These are phyloP conservation scores for Drosophila merina DNA, from an alignment of 2,888 invertebrate genomes.

Conservation along the genomic window DNA sequence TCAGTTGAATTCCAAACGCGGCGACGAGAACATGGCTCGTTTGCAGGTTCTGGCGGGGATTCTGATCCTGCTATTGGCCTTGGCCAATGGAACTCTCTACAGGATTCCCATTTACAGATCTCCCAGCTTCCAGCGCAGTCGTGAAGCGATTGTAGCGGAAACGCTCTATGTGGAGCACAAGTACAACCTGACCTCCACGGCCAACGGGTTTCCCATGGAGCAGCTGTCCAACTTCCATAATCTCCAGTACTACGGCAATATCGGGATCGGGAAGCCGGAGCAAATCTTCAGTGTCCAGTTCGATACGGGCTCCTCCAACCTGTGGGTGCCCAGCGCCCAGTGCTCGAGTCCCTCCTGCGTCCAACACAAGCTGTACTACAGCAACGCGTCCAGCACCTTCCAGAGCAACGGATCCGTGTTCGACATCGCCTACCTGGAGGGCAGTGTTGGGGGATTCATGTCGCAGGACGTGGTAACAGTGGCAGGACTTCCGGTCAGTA, in stretches of 20 bases:
- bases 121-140: conserved; percentile 21
- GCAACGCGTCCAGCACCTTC: conserved; percentile 91
- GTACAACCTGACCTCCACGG: conserved; percentile 31
- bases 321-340: conserved; percentile 98
- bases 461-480: conserved; percentile 92
- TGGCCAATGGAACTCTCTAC: background rate
- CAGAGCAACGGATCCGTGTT: conserved; percentile 94
- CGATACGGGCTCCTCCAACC: conserved; percentile 98
- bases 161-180: conserved; percentile 43
- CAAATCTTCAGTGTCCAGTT: conserved; percentile 97
- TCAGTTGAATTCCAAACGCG: conserved; percentile 14
- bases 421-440: conserved; percentile 95
- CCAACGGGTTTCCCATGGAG: conserved; percentile 82
- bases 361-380: conserved; percentile 97
- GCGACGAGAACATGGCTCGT: conserved; percentile 11
- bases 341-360: conserved; percentile 95
- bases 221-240: conserved; percentile 93
- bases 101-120: conserved; percentile 23
- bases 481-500: conserved; percentile 88
- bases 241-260: conserved; percentile 97
- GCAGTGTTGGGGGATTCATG: conserved; percentile 96
- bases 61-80: conserved; percentile 2
- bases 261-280: conserved; percentile 94
- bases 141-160: conserved; percentile 42
- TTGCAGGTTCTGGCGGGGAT: background rate